Conservation (phyloP, 2,113 vertebrate genomes). For the Smithornis capensis region DNA sequence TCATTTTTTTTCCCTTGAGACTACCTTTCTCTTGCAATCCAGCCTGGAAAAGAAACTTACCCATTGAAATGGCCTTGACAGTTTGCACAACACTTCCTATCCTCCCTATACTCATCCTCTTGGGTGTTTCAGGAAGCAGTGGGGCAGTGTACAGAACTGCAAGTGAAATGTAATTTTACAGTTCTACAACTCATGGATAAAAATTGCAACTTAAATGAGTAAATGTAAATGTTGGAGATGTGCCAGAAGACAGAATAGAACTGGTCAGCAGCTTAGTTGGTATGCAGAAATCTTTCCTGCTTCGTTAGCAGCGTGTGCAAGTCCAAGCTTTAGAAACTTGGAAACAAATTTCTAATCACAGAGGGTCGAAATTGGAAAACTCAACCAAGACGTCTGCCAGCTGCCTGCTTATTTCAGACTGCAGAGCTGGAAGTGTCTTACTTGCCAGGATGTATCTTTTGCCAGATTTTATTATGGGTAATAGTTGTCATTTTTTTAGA, state of each 20-base stretch:
- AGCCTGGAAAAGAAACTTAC: constrained; percentile 37
- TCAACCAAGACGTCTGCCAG: not conserved
- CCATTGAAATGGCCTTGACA: constrained; percentile 10
- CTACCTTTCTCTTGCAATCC: constrained; percentile 43
- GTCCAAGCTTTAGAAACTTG: not conserved
- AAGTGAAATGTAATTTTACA: not conserved
- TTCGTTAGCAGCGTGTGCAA: fast-evolving
- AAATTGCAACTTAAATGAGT: not conserved
- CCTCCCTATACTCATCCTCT: not conserved
- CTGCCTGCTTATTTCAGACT: not conserved
- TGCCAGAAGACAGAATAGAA: not conserved
- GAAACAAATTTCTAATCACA: not conserved
- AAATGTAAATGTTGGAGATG: not conserved
- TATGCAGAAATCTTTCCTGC: not conserved
- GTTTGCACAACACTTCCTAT: not conserved
- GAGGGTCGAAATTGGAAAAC: not conserved
- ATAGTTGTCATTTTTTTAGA: not conserved
- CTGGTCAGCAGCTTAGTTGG: not conserved
- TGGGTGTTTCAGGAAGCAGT: constrained; percentile 8
- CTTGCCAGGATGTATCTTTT: not conserved
- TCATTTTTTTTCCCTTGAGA: not conserved
- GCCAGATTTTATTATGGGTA: not conserved
- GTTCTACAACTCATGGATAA: not conserved
- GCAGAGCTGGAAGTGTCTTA: not conserved
- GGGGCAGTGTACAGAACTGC: not conserved